phyloP scores from a whole-genome alignment of 2,888 invertebrate species.

The Drosophila paucipuncta region DNA sequence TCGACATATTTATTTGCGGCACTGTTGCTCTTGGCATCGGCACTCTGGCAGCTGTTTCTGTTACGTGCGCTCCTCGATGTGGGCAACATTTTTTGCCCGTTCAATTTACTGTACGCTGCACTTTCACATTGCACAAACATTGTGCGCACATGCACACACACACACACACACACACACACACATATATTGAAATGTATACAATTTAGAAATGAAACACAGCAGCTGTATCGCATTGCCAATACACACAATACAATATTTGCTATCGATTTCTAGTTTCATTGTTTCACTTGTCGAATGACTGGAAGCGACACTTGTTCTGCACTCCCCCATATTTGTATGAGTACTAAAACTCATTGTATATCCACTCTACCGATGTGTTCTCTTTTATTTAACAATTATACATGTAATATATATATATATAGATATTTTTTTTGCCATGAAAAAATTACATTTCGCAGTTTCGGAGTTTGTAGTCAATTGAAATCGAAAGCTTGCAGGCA shows the following conservation, averaged over 20 bases:
- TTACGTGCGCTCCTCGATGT: constrained; percentile 24
- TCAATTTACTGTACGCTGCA: constrained; percentile 44
- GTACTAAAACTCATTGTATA: constrained; percentile 11
- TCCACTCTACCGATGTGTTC: neutral
- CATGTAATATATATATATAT: neutral
- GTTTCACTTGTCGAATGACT: constrained; percentile 55
- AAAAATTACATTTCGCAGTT: constrained; percentile 4
- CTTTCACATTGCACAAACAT: constrained; percentile 39
- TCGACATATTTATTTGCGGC: constrained; percentile 34
- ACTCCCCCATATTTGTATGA: constrained; percentile 28
- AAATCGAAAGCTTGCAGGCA: constrained; percentile 20
- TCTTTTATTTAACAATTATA: constrained; percentile 2
- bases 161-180: neutral
- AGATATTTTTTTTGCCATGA: neutral
- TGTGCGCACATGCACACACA: constrained; percentile 7
- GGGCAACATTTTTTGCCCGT: constrained; percentile 31
- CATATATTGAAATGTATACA: constrained; percentile 15
- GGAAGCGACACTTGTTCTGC: constrained; percentile 49
- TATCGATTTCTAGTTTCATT: constrained; percentile 73
- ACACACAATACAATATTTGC: constrained; percentile 53
- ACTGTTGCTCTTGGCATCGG: constrained; percentile 30
- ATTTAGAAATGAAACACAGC: constrained; percentile 45
- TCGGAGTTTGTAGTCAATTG: constrained; percentile 48
- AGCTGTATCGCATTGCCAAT: constrained; percentile 34
- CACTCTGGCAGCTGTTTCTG: constrained; percentile 47